Conservation (phyloP, 2,113 vertebrate genomes). For the Laticauda laticaudata region DNA sequence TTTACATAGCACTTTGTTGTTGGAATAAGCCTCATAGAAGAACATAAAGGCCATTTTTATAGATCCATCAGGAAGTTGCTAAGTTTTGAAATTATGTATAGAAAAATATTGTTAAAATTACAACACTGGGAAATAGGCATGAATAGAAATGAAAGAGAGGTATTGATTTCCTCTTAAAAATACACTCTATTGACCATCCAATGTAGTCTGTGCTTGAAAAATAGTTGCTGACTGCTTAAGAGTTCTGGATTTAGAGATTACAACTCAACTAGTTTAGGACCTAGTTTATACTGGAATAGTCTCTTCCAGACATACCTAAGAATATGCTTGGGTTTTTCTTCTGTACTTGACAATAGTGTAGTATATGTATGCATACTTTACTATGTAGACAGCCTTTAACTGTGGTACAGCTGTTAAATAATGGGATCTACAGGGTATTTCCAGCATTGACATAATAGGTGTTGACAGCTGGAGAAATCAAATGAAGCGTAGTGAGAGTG, state of each 20-base stretch:
- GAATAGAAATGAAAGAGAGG: slow-evolving; percentile 3
- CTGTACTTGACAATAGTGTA: neutral
- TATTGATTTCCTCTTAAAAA: neutral
- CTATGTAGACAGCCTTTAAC: slow-evolving; percentile 3
- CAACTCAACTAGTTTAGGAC: neutral
- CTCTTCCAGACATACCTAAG: neutral
- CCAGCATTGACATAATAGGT: slow-evolving; percentile 11
- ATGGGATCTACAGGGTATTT: slow-evolving; percentile 40
- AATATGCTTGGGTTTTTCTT: neutral
- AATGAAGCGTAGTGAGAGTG: neutral
- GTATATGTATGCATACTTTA: neutral
- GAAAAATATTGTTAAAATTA: slow-evolving; percentile 5
- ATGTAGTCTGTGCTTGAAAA: slow-evolving; percentile 24
- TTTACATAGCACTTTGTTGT: slow-evolving; percentile 64
- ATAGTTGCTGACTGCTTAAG: slow-evolving; percentile 16
- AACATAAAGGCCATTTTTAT: slow-evolving; percentile 17
- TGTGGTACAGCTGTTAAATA: slow-evolving; percentile 11
- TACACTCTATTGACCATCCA: neutral
- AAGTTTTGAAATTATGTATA: slow-evolving; percentile 13
- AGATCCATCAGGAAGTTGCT: slow-evolving; percentile 9
- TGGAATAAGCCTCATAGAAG: slow-evolving; percentile 41
- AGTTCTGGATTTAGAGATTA: neutral
- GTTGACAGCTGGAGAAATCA: neutral
- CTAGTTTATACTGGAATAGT: neutral
- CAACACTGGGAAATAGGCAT: neutral